These are phyloP conservation scores for Gadopsis marmoratus DNA, from an alignment of 2,797 vertebrate species.

Conservation along the genomic window DNA sequence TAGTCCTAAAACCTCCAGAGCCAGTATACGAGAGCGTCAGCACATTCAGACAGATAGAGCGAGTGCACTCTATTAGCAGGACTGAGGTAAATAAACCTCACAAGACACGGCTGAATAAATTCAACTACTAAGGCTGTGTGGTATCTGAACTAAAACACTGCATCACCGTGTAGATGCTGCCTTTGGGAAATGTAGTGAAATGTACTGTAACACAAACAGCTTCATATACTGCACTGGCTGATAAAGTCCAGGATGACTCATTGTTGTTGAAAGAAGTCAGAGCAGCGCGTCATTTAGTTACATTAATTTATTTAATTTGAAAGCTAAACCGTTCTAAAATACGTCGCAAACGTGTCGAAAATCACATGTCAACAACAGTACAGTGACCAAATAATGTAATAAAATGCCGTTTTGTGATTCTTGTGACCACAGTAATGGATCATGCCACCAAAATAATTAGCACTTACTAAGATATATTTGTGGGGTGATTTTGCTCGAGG, in stretches of 20 bases:
- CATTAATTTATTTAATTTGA: constrained; percentile 13
- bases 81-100: constrained; percentile 83
- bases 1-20: constrained; percentile 78
- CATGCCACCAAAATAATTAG: not conserved
- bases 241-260: constrained; percentile 63
- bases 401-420: not conserved
- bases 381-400: not conserved
- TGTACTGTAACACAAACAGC: constrained; percentile 75
- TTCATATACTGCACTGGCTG: constrained; percentile 49
- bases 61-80: constrained; percentile 82
- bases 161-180: constrained; percentile 62
- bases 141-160: constrained; percentile 64
- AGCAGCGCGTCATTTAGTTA: constrained; percentile 29
- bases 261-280: constrained; percentile 24
- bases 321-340: not conserved
- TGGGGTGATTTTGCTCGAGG: not conserved
- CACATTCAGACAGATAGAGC: constrained; percentile 79
- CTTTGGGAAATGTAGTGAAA: constrained; percentile 76
- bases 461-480: not conserved
- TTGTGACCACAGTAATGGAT: not conserved
- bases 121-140: constrained; percentile 65
- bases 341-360: not conserved
- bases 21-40: constrained; percentile 73
- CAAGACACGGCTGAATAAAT: constrained; percentile 81
- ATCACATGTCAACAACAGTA: not conserved